Conservation (phyloP, 1,140 invertebrate genomes). For the Megalopta genalis region DNA sequence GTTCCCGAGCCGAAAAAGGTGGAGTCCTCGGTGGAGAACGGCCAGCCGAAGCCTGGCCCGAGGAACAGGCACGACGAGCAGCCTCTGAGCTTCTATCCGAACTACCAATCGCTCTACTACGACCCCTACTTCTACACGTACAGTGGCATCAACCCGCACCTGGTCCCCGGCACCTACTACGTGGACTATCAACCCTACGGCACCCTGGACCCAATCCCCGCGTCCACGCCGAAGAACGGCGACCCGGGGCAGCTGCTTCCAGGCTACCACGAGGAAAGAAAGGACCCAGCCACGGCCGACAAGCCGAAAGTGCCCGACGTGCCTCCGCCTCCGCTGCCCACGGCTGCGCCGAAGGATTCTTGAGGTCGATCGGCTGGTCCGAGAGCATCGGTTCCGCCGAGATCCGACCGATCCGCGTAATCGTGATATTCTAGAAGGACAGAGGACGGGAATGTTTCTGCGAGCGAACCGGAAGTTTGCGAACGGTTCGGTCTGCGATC, state of each 20-base stretch:
- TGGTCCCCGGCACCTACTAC: constrained; percentile 68
- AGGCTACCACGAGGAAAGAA: constrained; percentile 62
- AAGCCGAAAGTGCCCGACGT: constrained; percentile 69
- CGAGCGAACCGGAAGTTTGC: too few relatives aligned
- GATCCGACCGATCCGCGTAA: constrained; percentile 3
- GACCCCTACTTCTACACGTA: constrained; percentile 75
- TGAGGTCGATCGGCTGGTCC: constrained; percentile 3
- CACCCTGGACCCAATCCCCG: constrained; percentile 57
- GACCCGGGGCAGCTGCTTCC: constrained; percentile 53
- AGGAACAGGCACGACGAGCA: constrained; percentile 53
- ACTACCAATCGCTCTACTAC: constrained; percentile 73
- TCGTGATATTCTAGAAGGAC: background rate
- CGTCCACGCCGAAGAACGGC: constrained; percentile 41
- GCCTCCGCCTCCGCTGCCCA: constrained; percentile 69
- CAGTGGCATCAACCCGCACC: constrained; percentile 68
- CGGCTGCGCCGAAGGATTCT: constrained; percentile 47
- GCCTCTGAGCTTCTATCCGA: constrained; percentile 74
- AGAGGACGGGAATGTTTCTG: too few relatives aligned
- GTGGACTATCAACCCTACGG: constrained; percentile 66
- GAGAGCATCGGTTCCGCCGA: background rate
- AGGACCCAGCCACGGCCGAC: background rate
- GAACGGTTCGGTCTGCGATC: too few relatives aligned
- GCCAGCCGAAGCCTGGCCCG: background rate
- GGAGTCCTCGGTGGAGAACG: background rate
- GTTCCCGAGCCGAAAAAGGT: background rate